Conservation (phyloP, 1,140 invertebrate genomes). For the Drosophila tropicalis region DNA sequence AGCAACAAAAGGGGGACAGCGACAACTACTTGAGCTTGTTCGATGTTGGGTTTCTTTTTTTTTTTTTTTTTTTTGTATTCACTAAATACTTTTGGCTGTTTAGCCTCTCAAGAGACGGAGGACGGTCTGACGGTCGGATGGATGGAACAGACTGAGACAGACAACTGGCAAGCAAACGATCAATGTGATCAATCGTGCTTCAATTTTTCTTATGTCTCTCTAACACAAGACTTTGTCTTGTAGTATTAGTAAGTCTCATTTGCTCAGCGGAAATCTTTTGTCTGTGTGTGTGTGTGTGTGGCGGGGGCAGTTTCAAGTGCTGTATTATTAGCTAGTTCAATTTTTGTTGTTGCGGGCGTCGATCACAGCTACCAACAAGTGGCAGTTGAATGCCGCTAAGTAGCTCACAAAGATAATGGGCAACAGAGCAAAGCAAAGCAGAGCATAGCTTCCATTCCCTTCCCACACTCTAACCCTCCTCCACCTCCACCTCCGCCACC, state of each 20-base stretch:
- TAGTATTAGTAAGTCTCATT: conserved; percentile 38
- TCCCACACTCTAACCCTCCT: conserved; percentile 15
- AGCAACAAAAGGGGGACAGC: conserved; percentile 23
- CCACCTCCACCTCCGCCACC: neutral
- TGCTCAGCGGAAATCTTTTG: conserved; percentile 77
- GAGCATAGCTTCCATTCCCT: conserved; percentile 29
- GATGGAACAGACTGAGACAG: conserved; percentile 21
- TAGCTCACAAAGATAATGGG: conserved; percentile 70
- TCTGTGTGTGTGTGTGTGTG: conserved; percentile 39
- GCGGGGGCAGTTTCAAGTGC: conserved; percentile 56
- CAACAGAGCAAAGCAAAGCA: conserved; percentile 50
- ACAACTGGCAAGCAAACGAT: conserved; percentile 61
- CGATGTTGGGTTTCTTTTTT: conserved; percentile 41
- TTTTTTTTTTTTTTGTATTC: conserved; percentile 14
- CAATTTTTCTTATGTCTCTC: conserved; percentile 67
- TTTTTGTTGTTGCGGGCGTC: conserved; percentile 54
- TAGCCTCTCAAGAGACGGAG: conserved; percentile 29
- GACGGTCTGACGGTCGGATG: neutral
- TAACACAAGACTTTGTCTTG: conserved; percentile 38
- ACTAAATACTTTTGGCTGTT: conserved; percentile 75
- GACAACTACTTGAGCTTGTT: conserved; percentile 68
- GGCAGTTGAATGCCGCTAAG: conserved; percentile 77
- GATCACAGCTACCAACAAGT: conserved; percentile 59
- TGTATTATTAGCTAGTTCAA: conserved; percentile 79
- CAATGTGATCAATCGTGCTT: conserved; percentile 79